These are phyloP conservation scores for Piaya cayana DNA, from an alignment of 2,113 vertebrate species.

Conservation along the genomic window DNA sequence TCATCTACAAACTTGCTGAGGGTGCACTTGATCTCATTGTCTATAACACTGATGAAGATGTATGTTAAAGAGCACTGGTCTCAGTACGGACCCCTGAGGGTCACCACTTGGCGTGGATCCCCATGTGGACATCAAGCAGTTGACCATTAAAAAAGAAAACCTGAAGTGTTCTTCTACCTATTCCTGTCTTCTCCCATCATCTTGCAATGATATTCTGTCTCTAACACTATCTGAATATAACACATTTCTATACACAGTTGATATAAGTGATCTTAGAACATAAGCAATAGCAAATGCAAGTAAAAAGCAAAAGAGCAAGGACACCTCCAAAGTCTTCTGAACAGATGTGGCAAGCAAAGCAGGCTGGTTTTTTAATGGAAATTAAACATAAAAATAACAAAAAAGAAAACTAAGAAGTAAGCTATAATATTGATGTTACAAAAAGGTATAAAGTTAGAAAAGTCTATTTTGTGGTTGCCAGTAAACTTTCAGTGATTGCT, in stretches of 20 bases:
- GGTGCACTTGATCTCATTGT: too few relatives aligned
- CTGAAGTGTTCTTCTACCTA: background rate
- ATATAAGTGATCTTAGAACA: background rate
- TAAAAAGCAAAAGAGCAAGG: background rate
- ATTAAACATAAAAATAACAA: background rate
- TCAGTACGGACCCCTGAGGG: too few relatives aligned
- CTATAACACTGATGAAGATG: too few relatives aligned
- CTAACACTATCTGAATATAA: background rate
- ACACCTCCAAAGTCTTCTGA: background rate
- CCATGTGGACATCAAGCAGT: too few relatives aligned
- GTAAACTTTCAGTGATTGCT: background rate
- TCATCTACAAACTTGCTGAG: too few relatives aligned
- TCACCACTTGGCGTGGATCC: too few relatives aligned
- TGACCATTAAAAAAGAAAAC: background rate
- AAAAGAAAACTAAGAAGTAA: background rate
- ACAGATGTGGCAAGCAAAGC: background rate
- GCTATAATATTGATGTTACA: background rate
- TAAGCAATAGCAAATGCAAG: background rate
- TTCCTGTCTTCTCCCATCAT: background rate
- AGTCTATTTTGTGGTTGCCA: background rate
- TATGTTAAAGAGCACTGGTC: too few relatives aligned
- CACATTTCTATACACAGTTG: background rate
- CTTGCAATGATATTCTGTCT: background rate
- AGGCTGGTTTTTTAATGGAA: fast-evolving
- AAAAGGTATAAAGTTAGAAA: background rate